These are phyloP conservation scores for Erpornis zantholeuca DNA, from an alignment of 2,113 vertebrate genomes.

Conservation along the genomic window DNA sequence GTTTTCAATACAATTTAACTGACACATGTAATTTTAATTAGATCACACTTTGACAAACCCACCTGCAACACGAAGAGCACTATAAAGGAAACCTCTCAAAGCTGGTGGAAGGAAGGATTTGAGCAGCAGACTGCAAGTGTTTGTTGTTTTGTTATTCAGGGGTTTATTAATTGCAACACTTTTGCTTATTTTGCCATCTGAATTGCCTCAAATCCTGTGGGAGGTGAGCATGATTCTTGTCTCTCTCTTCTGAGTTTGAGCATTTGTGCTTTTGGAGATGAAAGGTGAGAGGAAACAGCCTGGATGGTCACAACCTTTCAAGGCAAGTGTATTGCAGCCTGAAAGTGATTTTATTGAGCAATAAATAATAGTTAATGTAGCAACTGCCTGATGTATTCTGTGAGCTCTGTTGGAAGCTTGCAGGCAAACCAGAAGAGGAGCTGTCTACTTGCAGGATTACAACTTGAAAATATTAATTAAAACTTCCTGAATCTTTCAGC, in stretches of 20 bases:
- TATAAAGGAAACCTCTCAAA: background rate
- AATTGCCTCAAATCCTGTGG: background rate
- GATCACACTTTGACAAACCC: background rate
- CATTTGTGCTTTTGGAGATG: background rate
- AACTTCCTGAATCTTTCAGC: background rate
- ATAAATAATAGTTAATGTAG: background rate
- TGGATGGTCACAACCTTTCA: background rate
- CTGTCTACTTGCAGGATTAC: background rate
- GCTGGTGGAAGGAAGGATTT: background rate
- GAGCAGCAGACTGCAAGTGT: accelerated
- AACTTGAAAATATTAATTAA: background rate
- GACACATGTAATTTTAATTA: background rate
- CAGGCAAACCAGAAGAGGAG: background rate
- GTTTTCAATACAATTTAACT: background rate
- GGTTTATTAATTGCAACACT: background rate
- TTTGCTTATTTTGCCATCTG: background rate
- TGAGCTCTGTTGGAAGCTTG: background rate
- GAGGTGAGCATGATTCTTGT: background rate
- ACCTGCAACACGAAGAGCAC: background rate
- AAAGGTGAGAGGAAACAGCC: background rate
- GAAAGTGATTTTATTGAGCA: background rate
- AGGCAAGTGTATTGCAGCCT: background rate
- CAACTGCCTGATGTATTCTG: background rate
- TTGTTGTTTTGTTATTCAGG: accelerated
- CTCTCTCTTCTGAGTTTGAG: background rate